Conservation (phyloP, 2,113 vertebrate genomes). For the Heterotilapia buettikoferi region DNA sequence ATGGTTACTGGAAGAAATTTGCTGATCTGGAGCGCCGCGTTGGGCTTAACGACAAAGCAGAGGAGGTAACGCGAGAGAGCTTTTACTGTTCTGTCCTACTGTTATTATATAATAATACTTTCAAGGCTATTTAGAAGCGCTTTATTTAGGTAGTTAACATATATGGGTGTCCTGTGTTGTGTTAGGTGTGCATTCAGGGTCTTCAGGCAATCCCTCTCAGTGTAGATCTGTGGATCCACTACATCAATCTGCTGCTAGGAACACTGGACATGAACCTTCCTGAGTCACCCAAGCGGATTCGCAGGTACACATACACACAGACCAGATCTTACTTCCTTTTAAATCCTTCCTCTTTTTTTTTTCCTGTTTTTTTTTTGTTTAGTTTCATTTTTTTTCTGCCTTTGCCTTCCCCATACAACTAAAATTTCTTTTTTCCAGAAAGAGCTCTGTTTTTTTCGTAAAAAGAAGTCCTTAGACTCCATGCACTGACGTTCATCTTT, state of each 20-base stretch:
- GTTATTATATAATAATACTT: not conserved
- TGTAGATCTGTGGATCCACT: constrained; percentile 84
- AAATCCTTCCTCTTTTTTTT: not conserved
- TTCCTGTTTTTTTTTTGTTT: accelerated
- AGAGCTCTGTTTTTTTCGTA: accelerated
- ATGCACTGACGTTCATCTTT: not conserved
- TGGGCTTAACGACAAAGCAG: constrained; percentile 59
- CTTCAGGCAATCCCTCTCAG: constrained; percentile 78
- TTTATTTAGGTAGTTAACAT: not conserved
- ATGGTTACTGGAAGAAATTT: constrained; percentile 87
- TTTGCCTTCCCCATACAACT: not conserved
- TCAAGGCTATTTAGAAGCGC: not conserved
- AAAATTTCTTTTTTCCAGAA: accelerated
- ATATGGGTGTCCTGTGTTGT: not conserved
- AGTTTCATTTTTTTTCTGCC: not conserved
- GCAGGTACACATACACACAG: constrained; percentile 56
- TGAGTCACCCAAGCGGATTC: constrained; percentile 72
- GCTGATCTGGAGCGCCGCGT: constrained; percentile 78
- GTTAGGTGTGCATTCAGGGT: constrained; percentile 76
- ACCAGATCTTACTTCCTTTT: not conserved
- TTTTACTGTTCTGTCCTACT: not conserved
- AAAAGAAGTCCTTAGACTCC: not conserved
- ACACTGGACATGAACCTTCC: constrained; percentile 75
- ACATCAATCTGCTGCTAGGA: constrained; percentile 77
- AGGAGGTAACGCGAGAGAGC: constrained; percentile 65